Base-by-base conservation (phyloP, 2,797 vertebrate species). In the Tenualosa thibaudeaui region DNA sequence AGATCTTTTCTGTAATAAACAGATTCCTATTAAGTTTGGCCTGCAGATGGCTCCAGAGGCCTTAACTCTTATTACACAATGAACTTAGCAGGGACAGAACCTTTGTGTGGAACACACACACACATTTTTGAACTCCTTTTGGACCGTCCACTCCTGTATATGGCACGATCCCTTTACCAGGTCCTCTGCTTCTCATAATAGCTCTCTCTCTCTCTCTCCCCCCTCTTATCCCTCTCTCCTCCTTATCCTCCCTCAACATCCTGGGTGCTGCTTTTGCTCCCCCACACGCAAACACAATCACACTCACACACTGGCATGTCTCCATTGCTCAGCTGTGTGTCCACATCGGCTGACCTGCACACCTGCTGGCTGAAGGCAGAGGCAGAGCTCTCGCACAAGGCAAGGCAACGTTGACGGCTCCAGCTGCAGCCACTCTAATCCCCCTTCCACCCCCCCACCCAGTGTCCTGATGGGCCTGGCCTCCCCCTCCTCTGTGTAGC, bases 101-200 rank as follows among this genome's bases (percentile, higher is more conserved):
- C 13, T 68, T 68, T 68, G 62, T 68, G 62, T 68, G 24, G 10
- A 68, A 31, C 26, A 15, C 17, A 40, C 26, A 15, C 17, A 40
- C 3, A 37, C 12, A 75, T 43, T 49, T 43, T 75, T 40, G 68
- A 75, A 43, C 68, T 75, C 31, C 37, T 43, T 37, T 51, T 75
- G 68, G 68, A 43, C 68, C 68, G 5, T 40, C 13, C 37, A 75
- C 37, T 40, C 65, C 26, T 71, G 65, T 71, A 78, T 78, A 78
- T 46, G 71, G 71, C 71, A 78, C 37, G 37, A 78, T 78, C 71
- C 71, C 71, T 78, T 78, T 78, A 78, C 71, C 9, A 78, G 71
- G 37, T 78, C 71, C 71, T 43, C 37, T 78, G 40, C 71, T 78
- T 43, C 37, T 78, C 5, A 40, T 17, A 78, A 46, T 78, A 78